Base-by-base conservation (phyloP, 2,888 invertebrate genomes). In the Crossocerus cetratus region DNA sequence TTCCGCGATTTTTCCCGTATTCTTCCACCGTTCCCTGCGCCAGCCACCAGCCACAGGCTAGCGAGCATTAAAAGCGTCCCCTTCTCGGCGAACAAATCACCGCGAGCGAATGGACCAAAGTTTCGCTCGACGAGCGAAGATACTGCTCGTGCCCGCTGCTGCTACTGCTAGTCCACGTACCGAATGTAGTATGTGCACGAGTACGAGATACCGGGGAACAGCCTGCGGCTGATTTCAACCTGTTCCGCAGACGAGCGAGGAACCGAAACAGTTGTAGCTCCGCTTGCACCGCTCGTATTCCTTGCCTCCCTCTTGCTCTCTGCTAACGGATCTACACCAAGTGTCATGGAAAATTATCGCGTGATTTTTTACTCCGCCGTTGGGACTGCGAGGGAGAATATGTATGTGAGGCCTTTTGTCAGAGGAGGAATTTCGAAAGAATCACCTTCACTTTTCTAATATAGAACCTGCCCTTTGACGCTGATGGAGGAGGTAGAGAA, bases 191-290 rank as follows among this genome's bases (percentile, higher is more conserved):
- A 73, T 74, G 76, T 77, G 73, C 14, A n/a, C 76, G 76, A 80
- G 74, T 67, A 70, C 14, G 49, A 49, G 49, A 49, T 16, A 14
- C 49, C 8, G 43, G 43, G 43, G n/a, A n/a, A n/a, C n/a, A 32
- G 83, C 85, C 85, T 78, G 64, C 78, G 84, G 86, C 84, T 83
- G 77, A 84, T 87, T 86, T 85, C 73, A 76, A 84, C 84, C 85
- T 84, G 86, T 86, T 85, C 84, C 82, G 84, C 83, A 83, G 88
- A 87, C 86, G 80, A 84, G 81, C 83, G 63, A 23, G 54, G 67
- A 77, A 56, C 75, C 77, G 69, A 81, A 78, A 75, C 70, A 69
- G 32, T 5, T n/a, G 13, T 18, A 44, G 59, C 54, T 77, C 56
- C 59, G n/a, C 20, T 44, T 32, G 21, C 59, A 53, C 22, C 11